Base-by-base conservation (phyloP, 2,888 invertebrate genomes). In the Caenorhabditis auriculariae region DNA sequence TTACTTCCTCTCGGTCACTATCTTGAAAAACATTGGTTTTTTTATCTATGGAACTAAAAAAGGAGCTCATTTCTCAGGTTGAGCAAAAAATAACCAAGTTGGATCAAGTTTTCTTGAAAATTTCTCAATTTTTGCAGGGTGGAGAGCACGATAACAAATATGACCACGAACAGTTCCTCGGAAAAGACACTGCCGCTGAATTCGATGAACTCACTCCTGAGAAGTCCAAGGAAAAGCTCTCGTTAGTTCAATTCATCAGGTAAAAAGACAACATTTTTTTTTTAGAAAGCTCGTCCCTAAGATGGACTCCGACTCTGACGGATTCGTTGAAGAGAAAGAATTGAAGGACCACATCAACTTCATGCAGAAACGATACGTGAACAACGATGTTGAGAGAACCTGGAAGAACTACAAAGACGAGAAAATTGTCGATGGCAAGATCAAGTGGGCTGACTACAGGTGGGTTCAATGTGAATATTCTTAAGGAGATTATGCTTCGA, bases 161-260 rank as follows among this genome's bases (percentile, higher is more conserved):
- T 82, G 96, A 96, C 81, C 96, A 96, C 81, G 95, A 96, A 82
- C 93, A 94, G 0, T 96, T 98, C 82, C 86, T 98, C 12, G 96
- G 96, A 0, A 91, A 93, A 81, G 91, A 93, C 68, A 84, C 85
- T 12, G 91, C 95, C 0, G 91, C 91, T 81, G 89, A 90, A 3
- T 98, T 95, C 82, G 93, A 95, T 82, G 90, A 94, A 75, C 85
- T 98, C 42, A 87, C 90, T 0, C 95, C 95, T 2, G 94, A 96
- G 83, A 95, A 98, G 82, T 94, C 94, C 83, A 89, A 90, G 79
- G 87, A 91, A 53, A 87, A 93, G 80, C 85, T 98, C 27, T 82
- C 78, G 84, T 84, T 71, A 75, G 82, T 72, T 28, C 4, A 37
- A 23, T 24, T 12, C 27, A 6, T 9, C 15, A 12, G 23, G 3